These are phyloP conservation scores for Erpornis zantholeuca DNA, from an alignment of 2,113 vertebrate genomes.

Conservation along the genomic window DNA sequence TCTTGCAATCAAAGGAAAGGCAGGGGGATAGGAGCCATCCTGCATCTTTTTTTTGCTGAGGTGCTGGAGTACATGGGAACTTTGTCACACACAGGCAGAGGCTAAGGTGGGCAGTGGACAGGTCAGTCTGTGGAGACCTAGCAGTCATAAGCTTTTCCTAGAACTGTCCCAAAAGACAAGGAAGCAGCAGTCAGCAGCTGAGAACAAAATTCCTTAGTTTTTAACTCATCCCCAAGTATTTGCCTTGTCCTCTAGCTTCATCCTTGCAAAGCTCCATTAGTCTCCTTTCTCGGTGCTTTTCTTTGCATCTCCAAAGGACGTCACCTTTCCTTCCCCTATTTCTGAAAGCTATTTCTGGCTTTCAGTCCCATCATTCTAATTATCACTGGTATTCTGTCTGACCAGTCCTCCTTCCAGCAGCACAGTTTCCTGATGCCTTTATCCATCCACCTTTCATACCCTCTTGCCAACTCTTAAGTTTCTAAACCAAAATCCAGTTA, in stretches of 20 bases:
- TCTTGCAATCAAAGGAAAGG: background rate
- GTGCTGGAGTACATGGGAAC: background rate
- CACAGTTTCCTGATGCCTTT: background rate
- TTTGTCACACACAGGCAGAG: background rate
- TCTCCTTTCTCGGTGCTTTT: background rate
- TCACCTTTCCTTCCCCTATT: background rate
- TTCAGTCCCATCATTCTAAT: background rate
- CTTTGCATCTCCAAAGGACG: background rate
- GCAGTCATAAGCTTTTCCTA: background rate
- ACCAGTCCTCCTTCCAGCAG: background rate
- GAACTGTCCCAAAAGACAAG: background rate
- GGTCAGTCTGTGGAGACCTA: background rate
- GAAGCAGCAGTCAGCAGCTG: background rate
- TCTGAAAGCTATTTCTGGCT: background rate
- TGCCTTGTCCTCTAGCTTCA: background rate
- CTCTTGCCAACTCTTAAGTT: background rate
- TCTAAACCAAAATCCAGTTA: background rate
- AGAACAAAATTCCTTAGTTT: background rate
- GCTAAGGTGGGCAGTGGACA: background rate
- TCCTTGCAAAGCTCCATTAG: background rate
- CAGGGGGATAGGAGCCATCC: background rate
- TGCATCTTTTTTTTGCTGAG: background rate
- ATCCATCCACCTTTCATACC: background rate
- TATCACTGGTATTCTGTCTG: background rate
- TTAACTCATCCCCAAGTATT: background rate